Percentiles rank a stretch among this genome's conserved stretches.
These are phyloP conservation scores for Drosophila rhopaloa DNA, from an alignment of 1,140 invertebrate species.

Conservation along the genomic window DNA sequence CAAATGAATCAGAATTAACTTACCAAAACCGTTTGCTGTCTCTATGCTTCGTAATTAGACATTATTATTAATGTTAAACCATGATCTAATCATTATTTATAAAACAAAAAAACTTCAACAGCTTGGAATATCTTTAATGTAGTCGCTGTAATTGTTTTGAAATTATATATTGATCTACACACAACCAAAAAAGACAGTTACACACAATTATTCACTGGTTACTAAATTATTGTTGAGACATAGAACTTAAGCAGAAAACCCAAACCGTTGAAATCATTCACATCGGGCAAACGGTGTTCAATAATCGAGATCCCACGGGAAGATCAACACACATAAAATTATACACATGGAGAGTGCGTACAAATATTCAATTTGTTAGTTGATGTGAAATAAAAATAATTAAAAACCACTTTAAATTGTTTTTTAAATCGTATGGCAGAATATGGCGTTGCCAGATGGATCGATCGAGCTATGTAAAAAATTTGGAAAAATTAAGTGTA, in stretches of 20 bases:
- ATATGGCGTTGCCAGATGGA: slow-evolving; percentile 7
- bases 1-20: slow-evolving; percentile 52
- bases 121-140: slow-evolving; percentile 41
- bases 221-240: slow-evolving; percentile 36
- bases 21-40: slow-evolving; percentile 59
- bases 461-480: not conserved
- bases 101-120: slow-evolving; percentile 30
- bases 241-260: slow-evolving; percentile 21
- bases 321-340: slow-evolving; percentile 18
- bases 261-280: slow-evolving; percentile 29
- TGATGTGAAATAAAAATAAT: slow-evolving; percentile 61
- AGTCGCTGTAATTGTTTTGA: slow-evolving; percentile 34
- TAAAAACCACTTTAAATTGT: slow-evolving; percentile 7
- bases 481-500: not conserved
- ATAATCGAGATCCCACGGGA: slow-evolving; percentile 12
- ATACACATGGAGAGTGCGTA: slow-evolving; percentile 29
- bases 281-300: slow-evolving; percentile 16
- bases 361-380: slow-evolving; percentile 61
- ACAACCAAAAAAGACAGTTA: slow-evolving; percentile 8
- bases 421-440: not conserved
- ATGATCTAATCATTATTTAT: slow-evolving; percentile 73
- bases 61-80: slow-evolving; percentile 70
- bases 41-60: slow-evolving; percentile 74
- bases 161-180: slow-evolving; percentile 32
- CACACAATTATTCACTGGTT: slow-evolving; percentile 19